Conservation (phyloP, 1,140 invertebrate genomes). For the Drosophila funebris region DNA sequence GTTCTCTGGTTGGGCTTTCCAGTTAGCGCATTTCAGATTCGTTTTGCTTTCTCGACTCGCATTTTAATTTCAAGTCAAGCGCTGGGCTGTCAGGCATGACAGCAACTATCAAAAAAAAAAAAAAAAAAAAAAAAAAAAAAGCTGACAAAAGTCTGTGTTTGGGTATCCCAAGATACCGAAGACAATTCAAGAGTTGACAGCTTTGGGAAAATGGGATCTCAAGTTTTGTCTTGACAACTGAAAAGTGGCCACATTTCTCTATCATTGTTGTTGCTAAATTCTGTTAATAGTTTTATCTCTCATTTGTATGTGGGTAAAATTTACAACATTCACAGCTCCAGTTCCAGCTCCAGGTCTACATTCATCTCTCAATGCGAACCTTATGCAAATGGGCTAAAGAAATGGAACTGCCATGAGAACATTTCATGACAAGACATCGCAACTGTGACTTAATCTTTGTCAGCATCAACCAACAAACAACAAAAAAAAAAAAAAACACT, state of each 20-base stretch:
- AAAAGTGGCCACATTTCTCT: conserved; percentile 79
- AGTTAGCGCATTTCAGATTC: background rate
- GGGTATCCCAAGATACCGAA: conserved; percentile 22
- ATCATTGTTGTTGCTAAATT: conserved; percentile 78
- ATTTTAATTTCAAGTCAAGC: conserved; percentile 76
- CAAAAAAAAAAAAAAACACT: conserved; percentile 53
- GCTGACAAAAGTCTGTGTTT: conserved; percentile 64
- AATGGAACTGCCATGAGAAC: conserved; percentile 78
- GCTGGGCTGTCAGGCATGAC: conserved; percentile 68
- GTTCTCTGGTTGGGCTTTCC: background rate
- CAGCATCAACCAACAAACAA: no score
- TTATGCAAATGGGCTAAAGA: conserved; percentile 71
- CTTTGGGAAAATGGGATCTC: conserved; percentile 62
- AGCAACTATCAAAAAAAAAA: conserved; percentile 41
- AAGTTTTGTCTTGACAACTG: conserved; percentile 61
- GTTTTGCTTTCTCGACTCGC: background rate
- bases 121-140: no score
- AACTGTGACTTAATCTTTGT: conserved; percentile 65
- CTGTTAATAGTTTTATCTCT: conserved; percentile 77
- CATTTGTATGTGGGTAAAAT: conserved; percentile 56
- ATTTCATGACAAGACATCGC: conserved; percentile 38
- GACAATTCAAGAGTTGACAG: conserved; percentile 65
- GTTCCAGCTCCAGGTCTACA: background rate
- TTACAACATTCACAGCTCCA: conserved; percentile 47
- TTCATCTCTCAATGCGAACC: background rate